These are phyloP conservation scores for Cinclus cinclus DNA, from an alignment of 2,113 vertebrate species.

Conservation along the genomic window DNA sequence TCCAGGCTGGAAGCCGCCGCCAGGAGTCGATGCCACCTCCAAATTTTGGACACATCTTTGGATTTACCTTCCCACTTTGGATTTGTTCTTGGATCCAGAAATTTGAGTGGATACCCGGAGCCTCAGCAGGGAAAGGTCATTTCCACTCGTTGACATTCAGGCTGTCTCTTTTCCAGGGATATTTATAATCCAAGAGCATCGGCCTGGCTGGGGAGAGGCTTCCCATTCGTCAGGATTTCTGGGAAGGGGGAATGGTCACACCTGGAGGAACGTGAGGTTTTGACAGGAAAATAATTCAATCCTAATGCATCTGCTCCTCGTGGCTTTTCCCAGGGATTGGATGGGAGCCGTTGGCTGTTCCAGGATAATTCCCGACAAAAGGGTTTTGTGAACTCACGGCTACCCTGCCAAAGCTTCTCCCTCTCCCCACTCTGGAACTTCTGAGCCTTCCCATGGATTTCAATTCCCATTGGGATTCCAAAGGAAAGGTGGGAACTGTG, in stretches of 20 bases:
- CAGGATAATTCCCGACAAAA: not conserved
- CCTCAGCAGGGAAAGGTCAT: conserved; percentile 44
- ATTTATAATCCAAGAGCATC: not conserved
- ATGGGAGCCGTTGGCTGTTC: not conserved
- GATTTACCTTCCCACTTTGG: not conserved
- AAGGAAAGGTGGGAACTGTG: not conserved
- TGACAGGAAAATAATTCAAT: not conserved
- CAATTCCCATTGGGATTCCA: not conserved
- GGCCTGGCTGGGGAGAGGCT: not conserved
- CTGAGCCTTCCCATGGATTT: not conserved
- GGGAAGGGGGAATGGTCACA: conserved; percentile 10
- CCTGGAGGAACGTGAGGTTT: not conserved
- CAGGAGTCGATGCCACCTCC: conserved; percentile 57
- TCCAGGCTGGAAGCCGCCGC: conserved; percentile 17
- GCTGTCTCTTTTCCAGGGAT: not conserved
- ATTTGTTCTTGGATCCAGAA: not conserved
- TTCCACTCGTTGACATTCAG: conserved; percentile 55
- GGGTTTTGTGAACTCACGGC: not conserved
- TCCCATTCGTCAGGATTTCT: conserved; percentile 9
- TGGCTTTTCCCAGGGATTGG: not conserved
- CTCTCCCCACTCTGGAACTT: not conserved
- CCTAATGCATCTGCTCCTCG: not conserved
- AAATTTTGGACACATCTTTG: conserved; percentile 37
- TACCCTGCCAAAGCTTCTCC: not conserved
- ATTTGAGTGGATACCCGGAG: not conserved